Evolutionary conservation across 2,888 invertebrate genomes (phyloP).

Genomic region (Lamellibrachia columna): DNA sequence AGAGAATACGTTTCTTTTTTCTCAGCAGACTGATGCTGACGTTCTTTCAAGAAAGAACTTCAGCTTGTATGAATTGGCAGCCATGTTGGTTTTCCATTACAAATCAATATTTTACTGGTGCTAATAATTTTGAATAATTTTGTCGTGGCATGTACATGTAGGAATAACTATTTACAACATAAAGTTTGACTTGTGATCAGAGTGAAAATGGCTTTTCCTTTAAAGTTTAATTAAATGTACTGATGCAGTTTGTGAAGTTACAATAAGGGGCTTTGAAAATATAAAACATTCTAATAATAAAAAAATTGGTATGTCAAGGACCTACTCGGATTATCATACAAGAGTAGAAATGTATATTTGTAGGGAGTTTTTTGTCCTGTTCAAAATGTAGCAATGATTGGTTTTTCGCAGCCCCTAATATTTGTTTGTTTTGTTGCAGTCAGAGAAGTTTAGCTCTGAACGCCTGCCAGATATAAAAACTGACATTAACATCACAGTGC

Average conservation of each 20-base stretch:
- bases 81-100: not conserved
- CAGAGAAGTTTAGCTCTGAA: conserved; percentile 81
- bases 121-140: not conserved
- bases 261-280: not conserved
- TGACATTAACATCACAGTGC: conserved; percentile 88
- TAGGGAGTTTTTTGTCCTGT: too few relatives aligned
- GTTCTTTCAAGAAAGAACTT: not conserved
- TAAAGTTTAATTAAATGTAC: too few relatives aligned
- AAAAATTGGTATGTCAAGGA: too few relatives aligned
- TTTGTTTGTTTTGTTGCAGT: conserved; percentile 60
- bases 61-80: not conserved
- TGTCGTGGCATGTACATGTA: too few relatives aligned
- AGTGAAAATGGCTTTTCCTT: not conserved
- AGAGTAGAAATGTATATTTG: too few relatives aligned
- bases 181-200: not conserved
- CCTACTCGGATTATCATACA: too few relatives aligned
- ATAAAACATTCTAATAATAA: too few relatives aligned
- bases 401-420: too few relatives aligned
- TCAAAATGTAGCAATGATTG: too few relatives aligned
- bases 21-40: not conserved
- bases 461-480: conserved; percentile 82
- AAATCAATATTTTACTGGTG: not conserved
- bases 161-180: not conserved
- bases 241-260: not conserved
- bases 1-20: not conserved